Evolutionary conservation across 2,113 vertebrate species (phyloP), one percentile per base, ranked within the genome.

Genomic region (Dipodomys stephensi): DNA sequence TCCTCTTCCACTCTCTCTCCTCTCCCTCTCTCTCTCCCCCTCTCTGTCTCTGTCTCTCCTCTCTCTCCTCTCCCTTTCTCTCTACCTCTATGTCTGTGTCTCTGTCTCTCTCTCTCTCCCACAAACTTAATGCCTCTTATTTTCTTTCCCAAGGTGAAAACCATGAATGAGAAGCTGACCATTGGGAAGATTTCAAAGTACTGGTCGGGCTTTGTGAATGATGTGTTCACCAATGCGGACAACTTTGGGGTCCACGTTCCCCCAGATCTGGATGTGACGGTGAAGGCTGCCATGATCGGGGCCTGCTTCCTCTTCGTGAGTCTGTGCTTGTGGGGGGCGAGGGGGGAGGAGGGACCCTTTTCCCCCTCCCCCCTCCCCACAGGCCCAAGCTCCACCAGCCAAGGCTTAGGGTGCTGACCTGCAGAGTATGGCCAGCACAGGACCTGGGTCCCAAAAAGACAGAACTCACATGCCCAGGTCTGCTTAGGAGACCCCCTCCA

Each of bases 141-240:
- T 96, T 95, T 0, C 64, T 93, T 95, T 85, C 25, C 93, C 60
- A 88, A 99, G 99, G 98, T 99, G 90, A 97, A 99, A 97, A 98
- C 99, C 57, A 97, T 99, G 96, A 98, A 99, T 95, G 99, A 99
- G 97, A 98, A 98, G 94, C 98, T 98, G 88, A 99, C 99, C 0
- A 98, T 99, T 39, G 99, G 99, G 65, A 99, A 99, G 98, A 99
- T 99, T 97, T 99, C 99, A 49, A 99, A 99, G 89, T 99, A 99
- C 93, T 99, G 99, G 99, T 98, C 99, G 0, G 99, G 99, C 57
- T 99, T 99, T 91, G 98, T 99, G 27, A 99, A 99, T 82, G 98
- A 99, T 0, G 98, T 98, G 0, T 99, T 99, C 96, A 99, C 99
- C 25, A 99, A 99, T 32, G 97, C 99, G 0, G 99, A 99, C 98